Evolutionary conservation across 2,797 vertebrate genomes (phyloP).

Genomic region (Tadarida brasiliensis): DNA sequence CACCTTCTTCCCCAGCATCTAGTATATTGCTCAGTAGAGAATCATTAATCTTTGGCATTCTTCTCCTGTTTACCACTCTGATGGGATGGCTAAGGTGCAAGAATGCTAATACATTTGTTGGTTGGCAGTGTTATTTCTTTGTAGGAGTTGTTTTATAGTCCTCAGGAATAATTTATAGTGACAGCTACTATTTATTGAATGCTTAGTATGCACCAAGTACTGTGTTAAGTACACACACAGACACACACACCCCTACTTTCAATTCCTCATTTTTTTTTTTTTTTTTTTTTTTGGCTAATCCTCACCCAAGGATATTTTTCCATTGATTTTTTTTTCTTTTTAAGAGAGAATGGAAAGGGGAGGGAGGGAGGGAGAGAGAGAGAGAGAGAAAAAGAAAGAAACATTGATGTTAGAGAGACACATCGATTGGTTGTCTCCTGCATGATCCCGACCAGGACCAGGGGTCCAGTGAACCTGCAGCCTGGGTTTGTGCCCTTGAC

Average conservation of each 20-base stretch:
- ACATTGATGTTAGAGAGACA: too few species aligned
- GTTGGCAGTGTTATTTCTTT: background rate
- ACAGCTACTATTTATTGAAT: conserved; percentile 40
- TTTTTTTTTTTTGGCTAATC: too few species aligned
- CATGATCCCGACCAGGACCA: too few species aligned
- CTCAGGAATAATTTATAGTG: conserved; percentile 29
- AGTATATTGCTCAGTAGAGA: background rate
- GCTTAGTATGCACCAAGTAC: background rate
- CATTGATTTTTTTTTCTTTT: too few species aligned
- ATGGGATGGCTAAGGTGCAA: background rate
- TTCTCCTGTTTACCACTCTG: background rate
- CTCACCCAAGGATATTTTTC: too few species aligned
- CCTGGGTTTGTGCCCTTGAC: too few species aligned
- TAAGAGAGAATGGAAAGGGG: too few species aligned
- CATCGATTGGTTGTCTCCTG: too few species aligned
- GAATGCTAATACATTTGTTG: conserved; percentile 27
- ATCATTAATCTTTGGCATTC: background rate
- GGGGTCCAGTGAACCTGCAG: too few species aligned
- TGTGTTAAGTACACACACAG: background rate
- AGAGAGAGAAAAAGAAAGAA: too few species aligned
- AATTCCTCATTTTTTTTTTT: background rate
- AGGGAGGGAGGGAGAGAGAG: too few species aligned
- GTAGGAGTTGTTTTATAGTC: background rate
- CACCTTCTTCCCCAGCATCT: background rate
- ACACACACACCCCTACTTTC: background rate